phyloP scores from a whole-genome alignment of 2,888 invertebrate genomes.

The Chrysomela aeneicollis region DNA sequence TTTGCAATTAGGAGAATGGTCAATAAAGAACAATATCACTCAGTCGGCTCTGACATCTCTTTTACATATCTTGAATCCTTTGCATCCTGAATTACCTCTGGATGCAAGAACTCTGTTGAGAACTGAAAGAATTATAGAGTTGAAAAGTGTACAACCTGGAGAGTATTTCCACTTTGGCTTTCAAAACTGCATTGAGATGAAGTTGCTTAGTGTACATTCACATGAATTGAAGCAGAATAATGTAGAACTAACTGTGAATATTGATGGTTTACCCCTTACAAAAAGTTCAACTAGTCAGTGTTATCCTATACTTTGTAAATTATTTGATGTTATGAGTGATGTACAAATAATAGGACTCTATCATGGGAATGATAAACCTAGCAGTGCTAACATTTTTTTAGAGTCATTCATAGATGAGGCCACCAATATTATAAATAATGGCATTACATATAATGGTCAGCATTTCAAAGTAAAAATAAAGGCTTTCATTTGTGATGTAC shows the following conservation, averaged over 20 bases:
- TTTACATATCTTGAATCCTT: too few relatives aligned
- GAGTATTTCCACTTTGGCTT: slow-evolving; percentile 7
- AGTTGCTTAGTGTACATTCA: neutral
- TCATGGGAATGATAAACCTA: slow-evolving; percentile 21
- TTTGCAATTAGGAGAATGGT: too few relatives aligned
- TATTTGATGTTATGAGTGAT: neutral
- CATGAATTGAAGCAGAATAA: neutral
- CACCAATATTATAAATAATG: slow-evolving; percentile 10
- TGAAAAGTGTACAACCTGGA: neutral
- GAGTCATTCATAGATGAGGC: slow-evolving; percentile 14
- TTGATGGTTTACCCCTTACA: neutral
- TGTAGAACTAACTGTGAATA: neutral
- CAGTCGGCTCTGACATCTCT: too few relatives aligned
- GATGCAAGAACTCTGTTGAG: neutral
- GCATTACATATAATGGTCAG: slow-evolving; percentile 4
- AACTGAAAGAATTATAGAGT: neutral
- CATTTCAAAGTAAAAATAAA: slow-evolving; percentile 8
- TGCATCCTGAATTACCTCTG: neutral
- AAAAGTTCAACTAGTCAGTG: neutral
- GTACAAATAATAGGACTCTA: neutral
- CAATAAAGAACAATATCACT: too few relatives aligned
- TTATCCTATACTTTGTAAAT: neutral
- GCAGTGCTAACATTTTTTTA: slow-evolving; percentile 16
- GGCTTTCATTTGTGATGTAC: slow-evolving; percentile 12
- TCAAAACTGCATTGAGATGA: neutral